Percentiles rank a stretch among this genome's conserved stretches.
Conservation (phyloP, 2,797 vertebrate genomes). For the Columba guinea region DNA sequence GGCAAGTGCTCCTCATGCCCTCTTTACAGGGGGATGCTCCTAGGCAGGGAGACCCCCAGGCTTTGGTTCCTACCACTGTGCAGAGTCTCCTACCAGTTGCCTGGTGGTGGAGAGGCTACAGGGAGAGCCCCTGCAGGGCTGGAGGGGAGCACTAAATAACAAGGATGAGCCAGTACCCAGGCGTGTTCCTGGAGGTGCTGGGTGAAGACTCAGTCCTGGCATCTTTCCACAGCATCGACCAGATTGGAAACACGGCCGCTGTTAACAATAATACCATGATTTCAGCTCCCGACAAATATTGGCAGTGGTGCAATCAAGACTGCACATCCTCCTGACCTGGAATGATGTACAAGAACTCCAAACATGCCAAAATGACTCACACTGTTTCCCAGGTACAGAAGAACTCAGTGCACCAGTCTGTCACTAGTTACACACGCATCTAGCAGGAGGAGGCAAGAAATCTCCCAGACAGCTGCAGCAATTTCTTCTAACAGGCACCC, state of each 20-base stretch:
- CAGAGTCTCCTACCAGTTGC: rapidly evolving
- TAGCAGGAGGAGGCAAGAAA: not conserved
- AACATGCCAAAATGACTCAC: not conserved
- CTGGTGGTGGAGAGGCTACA: not conserved
- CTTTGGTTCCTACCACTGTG: rapidly evolving
- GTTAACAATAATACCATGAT: rapidly evolving
- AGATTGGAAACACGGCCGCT: slow-evolving; percentile 31
- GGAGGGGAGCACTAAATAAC: not conserved
- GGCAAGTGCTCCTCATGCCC: not conserved
- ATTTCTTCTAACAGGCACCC: not conserved
- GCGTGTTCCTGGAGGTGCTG: not conserved
- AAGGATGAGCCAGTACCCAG: not conserved
- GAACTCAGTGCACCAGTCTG: not conserved
- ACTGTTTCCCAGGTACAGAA: not conserved
- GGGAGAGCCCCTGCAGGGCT: not conserved
- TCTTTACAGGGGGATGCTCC: not conserved
- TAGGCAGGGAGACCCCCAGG: not conserved
- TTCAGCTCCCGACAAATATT: not conserved
- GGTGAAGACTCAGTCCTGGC: not conserved
- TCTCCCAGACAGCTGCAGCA: not conserved
- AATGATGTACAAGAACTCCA: not conserved
- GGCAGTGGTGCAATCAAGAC: not conserved
- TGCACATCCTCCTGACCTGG: not conserved
- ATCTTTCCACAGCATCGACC: not conserved
- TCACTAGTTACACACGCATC: not conserved